These are phyloP conservation scores for Calameuta idolon DNA, from an alignment of 2,888 invertebrate species.

Conservation along the genomic window DNA sequence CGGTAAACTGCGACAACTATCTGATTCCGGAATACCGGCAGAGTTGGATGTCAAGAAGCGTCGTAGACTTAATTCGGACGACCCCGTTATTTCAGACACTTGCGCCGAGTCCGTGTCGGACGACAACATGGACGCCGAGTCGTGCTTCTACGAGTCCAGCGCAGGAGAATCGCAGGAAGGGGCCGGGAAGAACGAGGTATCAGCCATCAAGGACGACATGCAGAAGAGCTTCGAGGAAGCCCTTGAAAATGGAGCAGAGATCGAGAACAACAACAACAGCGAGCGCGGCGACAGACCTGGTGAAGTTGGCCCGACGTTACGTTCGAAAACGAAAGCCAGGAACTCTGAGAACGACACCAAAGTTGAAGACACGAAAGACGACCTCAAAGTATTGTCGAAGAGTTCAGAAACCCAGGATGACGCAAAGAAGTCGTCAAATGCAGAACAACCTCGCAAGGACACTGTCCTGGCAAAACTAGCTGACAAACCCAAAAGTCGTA, in stretches of 20 bases:
- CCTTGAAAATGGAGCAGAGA: constrained; percentile 40
- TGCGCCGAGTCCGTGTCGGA: constrained; percentile 40
- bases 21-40: constrained; percentile 45
- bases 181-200: constrained; percentile 39
- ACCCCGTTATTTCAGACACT: constrained; percentile 30
- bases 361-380: constrained; percentile 36
- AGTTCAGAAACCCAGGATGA: constrained; percentile 33
- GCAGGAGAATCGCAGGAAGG: constrained; percentile 40
- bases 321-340: constrained; percentile 62
- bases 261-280: constrained; percentile 61
- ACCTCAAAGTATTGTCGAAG: constrained; percentile 30
- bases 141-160: constrained; percentile 49
- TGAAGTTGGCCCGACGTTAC: constrained; percentile 57
- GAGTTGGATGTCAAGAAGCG: constrained; percentile 50
- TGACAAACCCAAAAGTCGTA: constrained; percentile 51
- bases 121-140: constrained; percentile 46
- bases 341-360: constrained; percentile 42
- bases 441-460: constrained; percentile 54
- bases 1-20: constrained; percentile 75
- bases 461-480: constrained; percentile 46
- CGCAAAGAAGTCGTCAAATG: constrained; percentile 33
- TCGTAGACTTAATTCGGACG: constrained; percentile 52
- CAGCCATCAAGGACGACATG: constrained; percentile 35
- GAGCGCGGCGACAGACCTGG: constrained; percentile 47
- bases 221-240: constrained; percentile 40